A percentile compares a stretch with the other conserved stretches of the same genome.
Evolutionary conservation across 2,797 vertebrate genomes (phyloP).

Genomic region (Darevskia mixta): DNA sequence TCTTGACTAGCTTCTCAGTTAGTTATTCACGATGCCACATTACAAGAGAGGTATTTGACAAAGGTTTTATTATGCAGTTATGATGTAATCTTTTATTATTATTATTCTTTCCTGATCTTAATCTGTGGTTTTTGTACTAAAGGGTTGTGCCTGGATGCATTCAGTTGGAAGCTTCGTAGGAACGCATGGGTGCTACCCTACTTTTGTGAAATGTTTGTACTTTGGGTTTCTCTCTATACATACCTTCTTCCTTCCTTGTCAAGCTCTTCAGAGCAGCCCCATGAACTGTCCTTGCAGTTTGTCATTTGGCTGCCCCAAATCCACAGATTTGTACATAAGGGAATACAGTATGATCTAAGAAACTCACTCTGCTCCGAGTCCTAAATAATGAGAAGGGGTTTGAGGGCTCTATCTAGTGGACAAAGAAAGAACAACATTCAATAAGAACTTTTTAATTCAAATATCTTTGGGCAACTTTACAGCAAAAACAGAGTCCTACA

Average conservation of each 20-base stretch:
- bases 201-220: no score
- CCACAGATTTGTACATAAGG: background rate
- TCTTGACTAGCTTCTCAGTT: no score
- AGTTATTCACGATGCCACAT: no score
- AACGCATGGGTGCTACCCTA: background rate
- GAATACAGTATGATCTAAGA: background rate
- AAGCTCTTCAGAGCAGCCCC: background rate
- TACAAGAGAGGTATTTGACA: background rate
- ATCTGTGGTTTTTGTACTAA: background rate
- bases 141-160: no score
- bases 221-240: no score
- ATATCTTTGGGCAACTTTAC: background rate
- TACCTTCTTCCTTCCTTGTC: background rate
- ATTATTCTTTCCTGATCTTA: background rate
- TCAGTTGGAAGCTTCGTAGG: background rate
- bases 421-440: background rate
- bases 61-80: background rate
- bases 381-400: background rate
- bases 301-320: background rate
- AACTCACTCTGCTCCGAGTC: background rate
- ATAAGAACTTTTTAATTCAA: background rate
- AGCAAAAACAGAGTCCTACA: background rate
- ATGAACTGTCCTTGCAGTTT: background rate
- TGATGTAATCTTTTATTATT: background rate
- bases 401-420: conserved; percentile 22